These are phyloP conservation scores for Leistus spinibarbis DNA, from an alignment of 2,888 invertebrate species.

Conservation along the genomic window DNA sequence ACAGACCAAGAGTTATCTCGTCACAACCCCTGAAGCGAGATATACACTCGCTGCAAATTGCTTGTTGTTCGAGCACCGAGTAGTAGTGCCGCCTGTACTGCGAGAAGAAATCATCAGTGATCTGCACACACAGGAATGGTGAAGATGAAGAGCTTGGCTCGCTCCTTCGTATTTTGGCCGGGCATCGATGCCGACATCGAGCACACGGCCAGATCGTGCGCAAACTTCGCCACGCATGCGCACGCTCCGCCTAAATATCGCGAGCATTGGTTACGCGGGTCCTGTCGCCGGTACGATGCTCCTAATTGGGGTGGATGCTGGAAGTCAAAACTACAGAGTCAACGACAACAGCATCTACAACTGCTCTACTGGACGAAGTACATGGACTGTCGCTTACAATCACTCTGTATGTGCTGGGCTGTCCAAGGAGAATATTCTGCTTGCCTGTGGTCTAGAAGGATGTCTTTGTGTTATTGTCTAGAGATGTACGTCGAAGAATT, in stretches of 20 bases:
- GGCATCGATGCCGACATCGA: constrained; percentile 46
- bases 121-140: constrained; percentile 46
- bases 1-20: constrained; percentile 15
- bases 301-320: no score
- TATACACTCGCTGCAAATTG: constrained; percentile 37
- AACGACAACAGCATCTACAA: constrained; percentile 38
- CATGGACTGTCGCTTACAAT: no score
- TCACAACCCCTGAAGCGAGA: constrained; percentile 11
- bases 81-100: constrained; percentile 42
- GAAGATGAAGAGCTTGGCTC: constrained; percentile 46
- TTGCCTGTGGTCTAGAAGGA: no score
- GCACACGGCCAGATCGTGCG: constrained; percentile 42
- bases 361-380: constrained; percentile 38
- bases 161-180: constrained; percentile 44
- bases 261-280: no score
- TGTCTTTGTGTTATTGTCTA: no score
- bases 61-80: constrained; percentile 40
- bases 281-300: no score
- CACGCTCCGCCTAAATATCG: constrained; percentile 41
- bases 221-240: constrained; percentile 39
- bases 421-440: no score
- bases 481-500: no score
- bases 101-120: constrained; percentile 39
- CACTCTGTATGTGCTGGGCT: no score
- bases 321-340: constrained; percentile 42